Conservation (phyloP, 2,797 vertebrate genomes). For the Podarcis siculus region DNA sequence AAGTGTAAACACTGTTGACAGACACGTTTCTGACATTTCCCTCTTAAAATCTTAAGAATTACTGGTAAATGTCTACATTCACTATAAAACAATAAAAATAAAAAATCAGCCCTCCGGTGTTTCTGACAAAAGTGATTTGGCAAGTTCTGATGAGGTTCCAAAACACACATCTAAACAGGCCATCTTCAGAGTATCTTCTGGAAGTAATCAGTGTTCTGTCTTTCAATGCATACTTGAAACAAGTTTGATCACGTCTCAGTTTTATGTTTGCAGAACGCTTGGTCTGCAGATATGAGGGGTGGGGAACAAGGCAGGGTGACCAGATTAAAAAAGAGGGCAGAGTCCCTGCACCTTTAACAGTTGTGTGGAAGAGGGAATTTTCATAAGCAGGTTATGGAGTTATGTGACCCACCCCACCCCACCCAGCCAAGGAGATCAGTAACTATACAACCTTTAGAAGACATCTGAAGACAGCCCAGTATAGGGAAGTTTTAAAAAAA, state of each 20-base stretch:
- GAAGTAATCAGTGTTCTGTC: background rate
- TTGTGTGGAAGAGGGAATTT: background rate
- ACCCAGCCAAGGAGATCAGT: no score
- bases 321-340: background rate
- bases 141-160: background rate
- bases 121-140: background rate
- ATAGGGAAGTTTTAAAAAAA: no score
- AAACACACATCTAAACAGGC: background rate
- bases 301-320: no score
- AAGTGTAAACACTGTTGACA: background rate
- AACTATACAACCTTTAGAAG: no score
- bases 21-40: background rate
- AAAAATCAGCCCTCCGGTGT: background rate
- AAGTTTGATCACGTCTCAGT: background rate
- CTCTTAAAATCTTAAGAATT: constrained; percentile 1
- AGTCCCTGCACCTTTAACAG: background rate
- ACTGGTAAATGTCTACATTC: constrained; percentile 12
- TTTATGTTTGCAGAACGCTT: constrained; percentile 24
- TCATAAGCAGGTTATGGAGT: background rate
- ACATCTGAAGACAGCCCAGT: no score
- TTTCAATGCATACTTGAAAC: background rate
- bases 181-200: background rate
- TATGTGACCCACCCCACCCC: no score
- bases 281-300: background rate
- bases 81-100: background rate